Evolutionary conservation across 2,113 vertebrate species (phyloP).

Genomic region (Amia ocellicauda): DNA sequence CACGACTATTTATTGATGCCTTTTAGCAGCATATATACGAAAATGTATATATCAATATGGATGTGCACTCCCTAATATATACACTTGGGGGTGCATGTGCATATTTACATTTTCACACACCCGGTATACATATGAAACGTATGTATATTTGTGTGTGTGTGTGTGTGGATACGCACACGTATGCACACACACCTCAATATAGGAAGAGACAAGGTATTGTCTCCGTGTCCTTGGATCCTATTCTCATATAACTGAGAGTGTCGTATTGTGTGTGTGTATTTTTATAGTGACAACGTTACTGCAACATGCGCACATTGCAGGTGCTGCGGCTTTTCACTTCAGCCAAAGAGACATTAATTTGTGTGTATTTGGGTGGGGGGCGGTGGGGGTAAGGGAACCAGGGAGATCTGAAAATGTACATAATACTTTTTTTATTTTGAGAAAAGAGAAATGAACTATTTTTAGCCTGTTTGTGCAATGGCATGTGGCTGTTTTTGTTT

Average conservation of each 20-base stretch:
- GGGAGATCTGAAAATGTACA: conserved; percentile 55
- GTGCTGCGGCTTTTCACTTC: conserved; percentile 59
- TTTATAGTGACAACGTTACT: conserved; percentile 36
- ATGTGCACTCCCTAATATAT: too few species aligned
- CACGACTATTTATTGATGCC: conserved; percentile 97
- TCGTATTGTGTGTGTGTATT: conserved; percentile 31
- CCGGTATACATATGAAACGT: too few species aligned
- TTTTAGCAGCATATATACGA: conserved; percentile 68
- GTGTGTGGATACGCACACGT: too few species aligned
- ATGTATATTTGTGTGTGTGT: too few species aligned
- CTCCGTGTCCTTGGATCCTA: conserved; percentile 1
- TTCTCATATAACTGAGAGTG: conserved; percentile 19
- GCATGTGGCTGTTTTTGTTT: conserved; percentile 57
- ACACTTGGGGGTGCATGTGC: too few species aligned
- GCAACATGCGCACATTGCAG: conserved; percentile 37
- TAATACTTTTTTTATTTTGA: conserved; percentile 46
- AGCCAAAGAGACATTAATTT: conserved; percentile 66
- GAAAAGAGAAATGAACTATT: conserved; percentile 44
- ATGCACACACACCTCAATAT: neutral
- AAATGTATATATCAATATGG: conserved; percentile 35
- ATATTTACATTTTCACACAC: too few species aligned
- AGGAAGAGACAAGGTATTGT: neutral
- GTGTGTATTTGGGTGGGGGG: conserved; percentile 30
- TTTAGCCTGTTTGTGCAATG: conserved; percentile 53
- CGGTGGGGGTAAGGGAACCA: conserved; percentile 29